Base-by-base conservation (phyloP, 2,113 vertebrate species). In the Platanista minor region DNA sequence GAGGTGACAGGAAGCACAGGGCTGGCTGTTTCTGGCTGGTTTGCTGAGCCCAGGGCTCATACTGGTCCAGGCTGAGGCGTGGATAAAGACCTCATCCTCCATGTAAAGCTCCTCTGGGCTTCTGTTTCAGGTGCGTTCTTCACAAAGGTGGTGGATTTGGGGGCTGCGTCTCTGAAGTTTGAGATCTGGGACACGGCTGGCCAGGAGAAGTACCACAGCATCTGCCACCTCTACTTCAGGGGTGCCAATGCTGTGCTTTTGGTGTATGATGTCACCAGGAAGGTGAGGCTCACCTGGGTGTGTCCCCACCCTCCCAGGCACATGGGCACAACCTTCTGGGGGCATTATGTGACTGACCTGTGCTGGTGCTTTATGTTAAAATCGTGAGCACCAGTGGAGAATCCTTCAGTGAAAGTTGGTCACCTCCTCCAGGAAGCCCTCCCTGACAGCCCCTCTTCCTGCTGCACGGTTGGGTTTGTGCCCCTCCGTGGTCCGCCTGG, bases 141-240 rank as follows among this genome's bases (percentile, higher is more conserved):
- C 97, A 99, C 98, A 0, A 98, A 98, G 18, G 46, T 21, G 1
- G 87, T 99, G 39, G 80, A 96, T 2, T 36, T 99, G 89, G 98
- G 97, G 0, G 20, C 80, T 0, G 69, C 94, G 41, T 97, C 94
- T 0, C 11, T 99, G 78, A 99, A 97, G 77, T 90, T 99, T 39
- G 99, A 99, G 97, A 99, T 99, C 66, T 99, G 99, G 99, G 99
- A 99, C 98, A 99, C 99, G 0, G 99, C 99, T 0, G 99, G 99
- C 2, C 98, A 99, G 97, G 99, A 99, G 77, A 99, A 99, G 67
- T 99, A 99, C 98, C 99, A 99, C 85, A 99, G 99, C 0, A 97
- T 99, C 83, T 99, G 98, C 62, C 99, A 98, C 25, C 98, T 99
- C 3, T 99, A 99, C 97, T 99, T 99, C 97, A 92, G 99, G 83